phyloP scores from a whole-genome alignment of 1,140 invertebrate genomes.

The Neelides sp. region DNA sequence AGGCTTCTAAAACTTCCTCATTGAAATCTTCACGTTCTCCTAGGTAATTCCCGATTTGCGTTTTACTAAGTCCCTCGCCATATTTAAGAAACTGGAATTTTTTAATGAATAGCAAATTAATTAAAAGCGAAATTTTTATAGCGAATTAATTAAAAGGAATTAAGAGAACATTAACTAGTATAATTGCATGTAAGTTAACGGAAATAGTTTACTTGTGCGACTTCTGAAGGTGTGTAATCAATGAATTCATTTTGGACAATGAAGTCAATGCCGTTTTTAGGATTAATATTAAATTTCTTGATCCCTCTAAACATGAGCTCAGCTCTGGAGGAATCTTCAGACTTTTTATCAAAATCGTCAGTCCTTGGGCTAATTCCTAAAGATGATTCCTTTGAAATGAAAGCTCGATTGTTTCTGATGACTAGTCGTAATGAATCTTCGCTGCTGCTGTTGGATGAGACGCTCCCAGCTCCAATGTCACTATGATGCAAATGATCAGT shows the following conservation, averaged over 20 bases:
- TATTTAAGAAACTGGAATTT: slow-evolving; percentile 37
- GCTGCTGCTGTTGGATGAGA: too few species aligned
- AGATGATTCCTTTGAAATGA: too few species aligned
- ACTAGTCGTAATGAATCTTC: too few species aligned
- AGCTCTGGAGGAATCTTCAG: neutral
- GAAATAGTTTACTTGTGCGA: slow-evolving; percentile 52
- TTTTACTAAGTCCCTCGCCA: slow-evolving; percentile 43
- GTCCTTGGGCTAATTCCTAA: too few species aligned
- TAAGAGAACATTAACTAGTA: slow-evolving; percentile 1
- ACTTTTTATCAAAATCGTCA: too few species aligned
- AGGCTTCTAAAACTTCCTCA: slow-evolving; percentile 36
- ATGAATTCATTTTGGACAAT: slow-evolving; percentile 84
- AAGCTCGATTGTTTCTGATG: too few species aligned
- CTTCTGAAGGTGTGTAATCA: slow-evolving; percentile 78
- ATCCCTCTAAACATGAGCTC: slow-evolving; percentile 19
- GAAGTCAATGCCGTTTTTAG: slow-evolving; percentile 97
- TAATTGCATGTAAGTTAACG: too few species aligned
- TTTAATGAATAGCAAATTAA: slow-evolving; percentile 10
- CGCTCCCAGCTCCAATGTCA: too few species aligned
- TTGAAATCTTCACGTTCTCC: slow-evolving; percentile 36
- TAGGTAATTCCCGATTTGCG: slow-evolving; percentile 44
- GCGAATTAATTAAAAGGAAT: neutral
- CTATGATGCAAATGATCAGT: too few species aligned
- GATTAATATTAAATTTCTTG: slow-evolving; percentile 99
- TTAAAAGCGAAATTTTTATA: neutral